phyloP scores from a whole-genome alignment of 2,888 invertebrate genomes.

The Hoplodrina blanda region DNA sequence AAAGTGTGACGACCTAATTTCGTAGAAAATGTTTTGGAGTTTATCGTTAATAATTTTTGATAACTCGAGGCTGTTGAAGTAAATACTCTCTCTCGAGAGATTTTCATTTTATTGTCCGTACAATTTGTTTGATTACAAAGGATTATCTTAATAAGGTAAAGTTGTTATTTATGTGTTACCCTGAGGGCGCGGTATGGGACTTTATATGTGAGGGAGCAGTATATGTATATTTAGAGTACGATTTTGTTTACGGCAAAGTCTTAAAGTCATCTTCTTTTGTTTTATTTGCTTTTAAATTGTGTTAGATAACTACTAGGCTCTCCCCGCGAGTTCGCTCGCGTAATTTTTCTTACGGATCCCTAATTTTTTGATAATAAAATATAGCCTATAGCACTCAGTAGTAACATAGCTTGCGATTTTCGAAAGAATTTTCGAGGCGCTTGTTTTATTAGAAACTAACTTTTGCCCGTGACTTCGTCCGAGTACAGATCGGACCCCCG shows the following conservation, averaged over 20 bases:
- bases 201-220: constrained; percentile 6
- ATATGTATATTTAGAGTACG: not conserved
- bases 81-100: constrained; percentile 14
- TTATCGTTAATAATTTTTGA: constrained; percentile 31
- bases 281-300: not conserved
- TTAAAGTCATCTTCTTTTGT: not conserved
- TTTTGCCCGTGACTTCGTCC: too few species aligned
- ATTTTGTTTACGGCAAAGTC: constrained; percentile 7
- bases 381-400: too few species aligned
- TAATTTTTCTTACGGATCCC: too few species aligned
- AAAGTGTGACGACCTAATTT: not conserved
- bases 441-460: too few species aligned
- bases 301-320: too few species aligned
- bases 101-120: constrained; percentile 40
- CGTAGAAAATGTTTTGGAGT: constrained; percentile 2
- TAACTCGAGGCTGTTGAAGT: constrained; percentile 28
- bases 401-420: too few species aligned
- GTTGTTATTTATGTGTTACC: constrained; percentile 31
- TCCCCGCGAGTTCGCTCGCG: too few species aligned
- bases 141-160: constrained; percentile 23
- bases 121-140: constrained; percentile 38
- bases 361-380: too few species aligned
- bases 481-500: too few species aligned
- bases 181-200: constrained; percentile 13
- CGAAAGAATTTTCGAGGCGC: too few species aligned